phyloP scores from a whole-genome alignment of 2,797 vertebrate species.

The Pelobates cultripes region DNA sequence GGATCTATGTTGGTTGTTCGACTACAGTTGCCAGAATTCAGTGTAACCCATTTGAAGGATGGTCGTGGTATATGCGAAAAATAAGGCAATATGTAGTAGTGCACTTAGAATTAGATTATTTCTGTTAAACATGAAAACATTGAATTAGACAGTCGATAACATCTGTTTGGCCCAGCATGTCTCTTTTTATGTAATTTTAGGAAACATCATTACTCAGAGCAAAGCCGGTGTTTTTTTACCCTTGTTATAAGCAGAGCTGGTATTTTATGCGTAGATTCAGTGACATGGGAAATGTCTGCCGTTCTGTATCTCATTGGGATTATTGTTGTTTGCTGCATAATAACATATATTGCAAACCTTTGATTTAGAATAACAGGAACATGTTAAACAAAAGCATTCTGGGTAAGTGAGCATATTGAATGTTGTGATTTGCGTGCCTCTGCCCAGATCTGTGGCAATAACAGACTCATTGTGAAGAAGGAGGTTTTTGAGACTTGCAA shows the following conservation, averaged over 20 bases:
- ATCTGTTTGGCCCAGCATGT: background rate
- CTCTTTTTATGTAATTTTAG: background rate
- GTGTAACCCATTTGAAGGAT: too few species aligned
- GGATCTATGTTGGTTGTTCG: too few species aligned
- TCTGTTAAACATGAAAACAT: background rate
- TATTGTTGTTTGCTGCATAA: conserved; percentile 2
- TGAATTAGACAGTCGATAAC: background rate
- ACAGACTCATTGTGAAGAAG: background rate
- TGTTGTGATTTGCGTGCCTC: background rate
- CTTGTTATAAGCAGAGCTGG: background rate
- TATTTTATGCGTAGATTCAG: background rate
- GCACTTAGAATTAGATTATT: too few species aligned
- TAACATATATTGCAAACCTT: conserved; percentile 5
- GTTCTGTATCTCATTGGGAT: background rate
- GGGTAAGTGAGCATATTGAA: background rate
- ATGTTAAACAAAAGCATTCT: background rate
- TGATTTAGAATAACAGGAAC: background rate
- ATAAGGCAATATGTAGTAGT: too few species aligned
- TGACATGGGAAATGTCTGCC: background rate
- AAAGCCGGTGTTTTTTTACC: background rate
- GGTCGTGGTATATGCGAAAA: too few species aligned
- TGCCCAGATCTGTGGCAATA: background rate
- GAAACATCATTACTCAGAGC: background rate
- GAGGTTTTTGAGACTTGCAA: background rate
- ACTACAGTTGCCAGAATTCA: too few species aligned